Base-by-base conservation (phyloP, 2,888 invertebrate species). In the Megalurothrips usitatus region DNA sequence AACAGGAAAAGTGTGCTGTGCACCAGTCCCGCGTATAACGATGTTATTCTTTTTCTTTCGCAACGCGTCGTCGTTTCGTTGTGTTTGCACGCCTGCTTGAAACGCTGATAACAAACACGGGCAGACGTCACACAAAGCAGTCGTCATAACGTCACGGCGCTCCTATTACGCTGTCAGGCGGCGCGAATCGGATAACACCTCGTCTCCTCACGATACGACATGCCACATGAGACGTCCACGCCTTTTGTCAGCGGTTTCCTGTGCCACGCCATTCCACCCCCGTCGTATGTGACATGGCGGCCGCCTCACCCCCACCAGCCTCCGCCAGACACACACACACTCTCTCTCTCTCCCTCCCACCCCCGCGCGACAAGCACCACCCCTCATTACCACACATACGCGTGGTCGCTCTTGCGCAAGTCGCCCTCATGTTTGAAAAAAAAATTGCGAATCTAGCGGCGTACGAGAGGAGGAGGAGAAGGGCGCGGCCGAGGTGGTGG, bases 241-340 rank as follows among this genome's bases (percentile, higher is more conserved):
- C 68, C 68, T 75, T 75, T 75, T 75, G 68, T 75, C 68, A 75
- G 68, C 26, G 23, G 10, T 75, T 75, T 26, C 23, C 68, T 52
- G 12, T 19, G 52, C 52, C 52, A 12, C 49, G 49, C 52, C 19
- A 17, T 17, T 17, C 58, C 58, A 19, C 58, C 58, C 58, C 58
- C 58, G 58, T 43, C 3, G 6, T 43, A 6, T 43, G 34, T 43
- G 34, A 6, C 34, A 43, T 43, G 34, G 34, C 34, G 34, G 34
- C 34, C 34, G 34, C 34, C 34, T 43, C 34, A 43, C 34, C 34
- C 34, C 34, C 34, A 43, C 34, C 34, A 43, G 34, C 6, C 34
- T 43, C 34, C n/a, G n/a, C n/a, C n/a, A n/a, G n/a, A n/a, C n/a
- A n/a, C n/a, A n/a, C n/a, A n/a, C n/a, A n/a, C n/a, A n/a, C n/a